Conservation (phyloP, 2,888 invertebrate genomes). For the Amitus sp. region DNA sequence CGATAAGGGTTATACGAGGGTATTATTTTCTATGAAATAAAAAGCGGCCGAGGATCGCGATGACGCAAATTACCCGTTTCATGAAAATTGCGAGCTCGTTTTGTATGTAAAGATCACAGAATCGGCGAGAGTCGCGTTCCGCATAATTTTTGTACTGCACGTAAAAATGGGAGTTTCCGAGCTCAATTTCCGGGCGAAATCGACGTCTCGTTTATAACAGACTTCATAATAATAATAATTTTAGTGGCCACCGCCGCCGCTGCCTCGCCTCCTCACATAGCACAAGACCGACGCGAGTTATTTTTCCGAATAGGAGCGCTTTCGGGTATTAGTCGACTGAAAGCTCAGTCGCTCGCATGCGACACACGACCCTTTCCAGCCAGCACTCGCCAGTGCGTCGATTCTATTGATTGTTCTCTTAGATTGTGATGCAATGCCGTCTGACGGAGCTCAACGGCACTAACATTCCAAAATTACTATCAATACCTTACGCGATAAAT, state of each 20-base stretch:
- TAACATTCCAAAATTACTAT: slow-evolving; percentile 17
- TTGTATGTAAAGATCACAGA: slow-evolving; percentile 7
- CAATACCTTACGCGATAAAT: no score
- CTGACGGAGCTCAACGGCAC: slow-evolving; percentile 40
- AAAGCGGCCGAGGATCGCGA: no score
- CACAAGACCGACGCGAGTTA: slow-evolving; percentile 12
- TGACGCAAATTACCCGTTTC: slow-evolving; percentile 16
- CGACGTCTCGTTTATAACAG: slow-evolving; percentile 20
- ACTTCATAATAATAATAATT: slow-evolving; percentile 40
- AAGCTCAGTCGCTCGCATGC: slow-evolving; percentile 39
- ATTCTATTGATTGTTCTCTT: slow-evolving; percentile 47
- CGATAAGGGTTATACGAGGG: no score
- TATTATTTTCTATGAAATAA: no score
- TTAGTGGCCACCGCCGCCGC: no score
- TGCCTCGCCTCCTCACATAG: slow-evolving; percentile 21
- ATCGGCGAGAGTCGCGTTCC: neutral
- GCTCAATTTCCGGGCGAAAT: slow-evolving; percentile 1
- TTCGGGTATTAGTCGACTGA: slow-evolving; percentile 37
- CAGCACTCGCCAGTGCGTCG: slow-evolving; percentile 46
- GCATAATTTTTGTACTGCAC: no score
- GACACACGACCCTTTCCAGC: slow-evolving; percentile 38
- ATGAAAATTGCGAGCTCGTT: slow-evolving; percentile 6
- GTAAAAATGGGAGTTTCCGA: no score
- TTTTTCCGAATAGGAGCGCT: slow-evolving; percentile 32
- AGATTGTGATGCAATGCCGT: slow-evolving; percentile 41